These are phyloP conservation scores for Pipistrellus pipistrellus DNA, from an alignment of 2,797 vertebrate species.

Conservation along the genomic window DNA sequence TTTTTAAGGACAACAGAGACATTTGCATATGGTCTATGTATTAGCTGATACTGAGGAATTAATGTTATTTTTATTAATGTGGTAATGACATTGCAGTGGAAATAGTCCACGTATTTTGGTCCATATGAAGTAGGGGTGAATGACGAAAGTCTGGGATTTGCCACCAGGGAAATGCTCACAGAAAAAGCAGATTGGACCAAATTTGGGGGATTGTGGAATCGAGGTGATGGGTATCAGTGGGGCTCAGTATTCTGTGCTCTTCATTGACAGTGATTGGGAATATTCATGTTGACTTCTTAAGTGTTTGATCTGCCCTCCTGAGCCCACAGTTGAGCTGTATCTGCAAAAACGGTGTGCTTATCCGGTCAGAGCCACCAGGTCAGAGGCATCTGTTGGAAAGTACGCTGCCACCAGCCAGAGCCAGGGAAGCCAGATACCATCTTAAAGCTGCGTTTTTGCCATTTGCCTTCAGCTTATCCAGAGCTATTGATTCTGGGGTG, in stretches of 20 bases:
- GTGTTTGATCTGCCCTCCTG: background rate
- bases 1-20: background rate
- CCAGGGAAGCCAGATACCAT: background rate
- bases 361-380: background rate
- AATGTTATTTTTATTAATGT: background rate
- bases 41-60: background rate
- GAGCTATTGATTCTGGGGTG: background rate
- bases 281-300: background rate
- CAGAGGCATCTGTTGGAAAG: background rate
- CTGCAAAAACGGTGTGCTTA: background rate
- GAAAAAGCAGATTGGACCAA: background rate
- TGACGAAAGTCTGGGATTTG: background rate
- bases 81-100: background rate
- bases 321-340: background rate
- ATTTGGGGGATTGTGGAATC: conserved; percentile 8
- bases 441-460: background rate
- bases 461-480: background rate
- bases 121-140: background rate
- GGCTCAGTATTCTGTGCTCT: background rate
- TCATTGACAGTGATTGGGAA: background rate
- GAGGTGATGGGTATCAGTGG: background rate
- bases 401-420: background rate
- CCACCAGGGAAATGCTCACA: background rate
- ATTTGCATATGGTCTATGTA: background rate
- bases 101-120: background rate